Base-by-base conservation (phyloP, 1,140 invertebrate genomes). In the Ladona fulva region DNA sequence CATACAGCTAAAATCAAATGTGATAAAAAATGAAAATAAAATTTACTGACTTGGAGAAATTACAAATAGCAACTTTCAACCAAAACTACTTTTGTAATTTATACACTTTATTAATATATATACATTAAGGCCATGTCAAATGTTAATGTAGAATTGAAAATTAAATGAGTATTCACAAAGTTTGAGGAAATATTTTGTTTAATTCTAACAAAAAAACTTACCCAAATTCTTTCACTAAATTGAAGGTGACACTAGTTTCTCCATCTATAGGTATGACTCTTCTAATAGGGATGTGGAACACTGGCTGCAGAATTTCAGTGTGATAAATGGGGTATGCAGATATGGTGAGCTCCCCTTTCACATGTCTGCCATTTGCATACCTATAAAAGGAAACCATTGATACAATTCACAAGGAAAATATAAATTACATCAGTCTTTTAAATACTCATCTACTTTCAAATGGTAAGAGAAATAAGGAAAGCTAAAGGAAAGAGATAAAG, bases 191-290 rank as follows among this genome's bases (percentile, higher is more conserved):
- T n/a, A n/a, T n/a, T n/a, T n/a, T n/a, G n/a, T 42, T 37, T 74
- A 12, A 37, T 75, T n/a, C 29, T 44, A 6, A 79, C 25, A 42
- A 42, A n/a, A n/a, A 29, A 24, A 22, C 81, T 83, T 82, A 89
- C 88, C 84, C 88, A 0, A 93, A 83, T 80, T 94, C 92, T 80
- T 90, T 88, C 73, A 87, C 84, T 42, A 94, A 89, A 80, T 94
- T 92, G 81, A 96, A 94, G 78, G 93, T 90, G 6, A 95, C 89
- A 42, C 89, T 89, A 3, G 90, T 88, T 82, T 90, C 89, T 6
- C 95, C 95, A 83, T 95, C 89, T 74, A 96, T 94, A 6, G 90
- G 88, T 1, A 94, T 85, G 0, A 95, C 93, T 86, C 95, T 94
- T n/a, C 94, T 86, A 0, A 90, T 86, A 0, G 92, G 91, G 52